Base-by-base conservation (phyloP, 2,113 vertebrate species). In the Cheilinus undulatus region DNA sequence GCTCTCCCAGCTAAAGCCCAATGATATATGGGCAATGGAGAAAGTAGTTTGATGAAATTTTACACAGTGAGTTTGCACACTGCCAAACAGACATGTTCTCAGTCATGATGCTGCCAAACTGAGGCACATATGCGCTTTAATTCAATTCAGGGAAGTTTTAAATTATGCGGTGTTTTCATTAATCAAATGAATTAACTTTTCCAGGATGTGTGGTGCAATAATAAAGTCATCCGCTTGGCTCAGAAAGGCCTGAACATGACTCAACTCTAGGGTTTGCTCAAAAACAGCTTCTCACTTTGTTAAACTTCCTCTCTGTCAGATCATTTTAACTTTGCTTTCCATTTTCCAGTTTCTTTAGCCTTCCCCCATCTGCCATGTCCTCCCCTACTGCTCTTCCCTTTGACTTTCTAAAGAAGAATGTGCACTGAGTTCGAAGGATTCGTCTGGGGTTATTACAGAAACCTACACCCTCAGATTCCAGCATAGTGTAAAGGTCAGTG, bases 371-470 rank as follows among this genome's bases (percentile, higher is more conserved):
- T 5, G 3, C 34, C 26, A 13, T 24, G 34, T 58, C 20, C 73
- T 36, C 73, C 74, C 69, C 68, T 62, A 1, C 48, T 64, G 64
- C 49, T 27, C 5, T 65, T 34, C 43, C 54, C 50, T 67, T 27
- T 64, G 65, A 66, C 62, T 76, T 60, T 30, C 19, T 45, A 42
- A 60, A 45, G 75, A 86, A 72, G 84, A 91, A 91, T 89, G 86
- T n/a, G n/a, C n/a, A 5, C 73, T 63, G 62, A 71, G 54, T 52
- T 66, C 67, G 48, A 69, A 62, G 45, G 49, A 60, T 78, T 71
- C 23, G 9, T 78, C 43, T 6, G 15, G 43, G 76, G 63, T 85
- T 78, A 66, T 73, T 49, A 62, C 70, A 83, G 63, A 83, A 89
- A 80, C 53, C 43, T 69, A 85, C 28, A 73, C 65, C 58, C 38